Evolutionary conservation across 2,888 invertebrate species (phyloP).

Genomic region (Nycteola revayana): DNA sequence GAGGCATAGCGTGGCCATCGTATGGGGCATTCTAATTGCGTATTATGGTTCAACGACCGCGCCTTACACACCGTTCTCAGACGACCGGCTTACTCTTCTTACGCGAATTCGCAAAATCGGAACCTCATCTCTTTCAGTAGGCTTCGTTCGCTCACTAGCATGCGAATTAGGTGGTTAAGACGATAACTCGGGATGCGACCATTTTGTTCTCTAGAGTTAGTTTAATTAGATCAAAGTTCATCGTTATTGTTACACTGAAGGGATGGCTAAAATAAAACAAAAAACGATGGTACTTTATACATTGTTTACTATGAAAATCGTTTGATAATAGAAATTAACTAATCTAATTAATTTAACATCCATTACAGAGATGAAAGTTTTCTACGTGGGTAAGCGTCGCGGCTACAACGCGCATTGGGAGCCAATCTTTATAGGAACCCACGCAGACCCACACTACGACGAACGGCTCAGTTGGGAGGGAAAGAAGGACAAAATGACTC

Average conservation of each 20-base stretch:
- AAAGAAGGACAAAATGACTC: conserved; percentile 97
- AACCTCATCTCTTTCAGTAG: conserved; percentile 35
- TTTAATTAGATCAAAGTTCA: too few relatives aligned
- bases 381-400: conserved; percentile 91
- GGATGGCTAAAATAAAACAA: too few relatives aligned
- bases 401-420: conserved; percentile 94
- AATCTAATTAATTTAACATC: too few relatives aligned
- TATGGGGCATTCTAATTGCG: conserved; percentile 80
- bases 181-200: neutral
- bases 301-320: too few relatives aligned
- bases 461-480: conserved; percentile 97
- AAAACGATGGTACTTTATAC: too few relatives aligned
- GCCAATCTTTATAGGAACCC: conserved; percentile 95
- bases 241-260: too few relatives aligned
- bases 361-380: conserved; percentile 86
- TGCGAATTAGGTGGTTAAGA: neutral
- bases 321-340: too few relatives aligned
- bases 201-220: too few relatives aligned
- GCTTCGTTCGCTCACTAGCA: too few relatives aligned
- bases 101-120: conserved; percentile 66
- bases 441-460: conserved; percentile 93
- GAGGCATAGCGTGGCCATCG: conserved; percentile 59
- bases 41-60: conserved; percentile 76
- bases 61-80: conserved; percentile 52
- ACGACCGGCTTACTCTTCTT: conserved; percentile 54